Evolutionary conservation across 2,888 invertebrate species (phyloP), one percentile per base, ranked within the genome.

Genomic region (Graphium colonna): DNA sequence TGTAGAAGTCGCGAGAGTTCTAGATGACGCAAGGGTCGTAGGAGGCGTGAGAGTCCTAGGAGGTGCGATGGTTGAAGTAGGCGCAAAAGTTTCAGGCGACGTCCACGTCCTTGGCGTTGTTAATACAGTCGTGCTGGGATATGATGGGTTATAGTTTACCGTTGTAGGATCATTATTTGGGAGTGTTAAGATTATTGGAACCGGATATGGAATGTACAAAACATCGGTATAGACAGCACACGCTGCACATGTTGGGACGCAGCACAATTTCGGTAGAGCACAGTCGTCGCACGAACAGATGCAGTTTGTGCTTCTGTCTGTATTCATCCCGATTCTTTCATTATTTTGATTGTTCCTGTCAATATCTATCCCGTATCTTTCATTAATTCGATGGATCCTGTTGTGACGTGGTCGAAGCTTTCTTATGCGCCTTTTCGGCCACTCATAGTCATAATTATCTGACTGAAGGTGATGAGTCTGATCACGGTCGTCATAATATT

Each of bases 131-230:
- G 21, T 21, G 21, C 21, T 21, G 21, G 21, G 21, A 21, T 21
- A 21, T 21, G 21, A 3, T 21, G 21, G 21, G n/a, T n/a, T n/a
- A n/a, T n/a, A n/a, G n/a, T n/a, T n/a, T n/a, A n/a, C n/a, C n/a
- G n/a, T n/a, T n/a, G n/a, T n/a, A n/a, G n/a, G n/a, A n/a, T n/a
- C 21, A 13, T 12, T 5, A 42, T 28, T 40, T 5, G 53, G 40
- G 1, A 54, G 9, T 5, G 44, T 28, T 21, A 54, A 10, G 3
- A 54, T 31, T n/a, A 54, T 3, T 13, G 54, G 54, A 7, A 54
- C 31, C n/a, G 61, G 61, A 40, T 59, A 62, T 9, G 61, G 61
- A 8, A 62, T 54, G 16, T 57, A 58, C 16, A 60, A 45, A 15
- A 62, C 16, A 33, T 52, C 52, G 0, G 43, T 21, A 4, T 21